Percentiles rank a stretch among this genome's conserved stretches.
Evolutionary conservation across 2,113 vertebrate species (phyloP).

Genomic region (Morone chrysops): DNA sequence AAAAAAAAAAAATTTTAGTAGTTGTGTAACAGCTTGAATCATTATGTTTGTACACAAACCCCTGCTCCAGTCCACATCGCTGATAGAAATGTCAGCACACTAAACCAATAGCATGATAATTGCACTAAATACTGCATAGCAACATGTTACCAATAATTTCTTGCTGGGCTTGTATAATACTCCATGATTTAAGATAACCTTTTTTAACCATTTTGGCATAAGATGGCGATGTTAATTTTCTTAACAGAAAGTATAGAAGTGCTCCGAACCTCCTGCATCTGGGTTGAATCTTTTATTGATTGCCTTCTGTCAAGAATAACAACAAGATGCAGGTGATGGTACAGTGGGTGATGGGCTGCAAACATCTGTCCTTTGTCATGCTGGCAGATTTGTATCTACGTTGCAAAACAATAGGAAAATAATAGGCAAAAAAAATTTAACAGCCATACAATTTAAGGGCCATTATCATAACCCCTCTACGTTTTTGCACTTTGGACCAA

Average conservation of each 20-base stretch:
- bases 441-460: too few relatives aligned
- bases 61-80: background rate
- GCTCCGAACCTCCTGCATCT: background rate
- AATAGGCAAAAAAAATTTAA: too few relatives aligned
- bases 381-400: slow-evolving; percentile 19
- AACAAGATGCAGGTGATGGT: background rate
- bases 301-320: background rate
- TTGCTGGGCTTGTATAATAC: background rate
- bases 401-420: too few relatives aligned
- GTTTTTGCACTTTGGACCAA: too few relatives aligned
- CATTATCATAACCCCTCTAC: too few relatives aligned
- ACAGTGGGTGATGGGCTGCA: background rate
- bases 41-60: background rate
- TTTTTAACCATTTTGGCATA: background rate
- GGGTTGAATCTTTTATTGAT: background rate
- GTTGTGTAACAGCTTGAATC: slow-evolving; percentile 8
- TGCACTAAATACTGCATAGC: too few relatives aligned
- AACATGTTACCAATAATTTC: background rate
- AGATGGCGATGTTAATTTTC: background rate
- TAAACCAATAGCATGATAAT: background rate
- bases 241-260: background rate
- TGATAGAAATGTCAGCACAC: background rate
- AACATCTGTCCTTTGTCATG: slow-evolving; percentile 17
- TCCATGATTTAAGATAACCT: background rate
- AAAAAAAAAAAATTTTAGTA: background rate